phyloP scores from a whole-genome alignment of 2,113 vertebrate genomes.

The Calyptomena viridis region DNA sequence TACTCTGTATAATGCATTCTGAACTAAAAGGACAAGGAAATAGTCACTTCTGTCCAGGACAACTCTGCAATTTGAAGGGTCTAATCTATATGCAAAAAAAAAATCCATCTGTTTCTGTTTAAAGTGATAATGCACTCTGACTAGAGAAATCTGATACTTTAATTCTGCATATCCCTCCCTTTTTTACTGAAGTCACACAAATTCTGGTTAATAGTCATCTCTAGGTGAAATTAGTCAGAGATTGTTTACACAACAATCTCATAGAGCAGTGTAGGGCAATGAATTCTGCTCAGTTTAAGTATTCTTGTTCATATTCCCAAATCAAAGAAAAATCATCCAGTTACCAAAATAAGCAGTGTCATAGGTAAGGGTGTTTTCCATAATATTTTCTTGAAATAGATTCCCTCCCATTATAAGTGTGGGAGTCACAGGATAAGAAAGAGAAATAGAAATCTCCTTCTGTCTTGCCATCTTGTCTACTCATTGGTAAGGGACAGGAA shows the following conservation, averaged over 20 bases:
- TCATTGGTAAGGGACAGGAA: background rate
- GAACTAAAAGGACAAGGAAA: background rate
- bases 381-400: background rate
- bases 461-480: background rate
- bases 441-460: background rate
- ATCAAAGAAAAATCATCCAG: background rate
- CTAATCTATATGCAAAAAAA: background rate
- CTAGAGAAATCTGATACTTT: background rate
- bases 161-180: background rate
- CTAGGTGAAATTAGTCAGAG: background rate
- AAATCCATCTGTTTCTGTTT: background rate
- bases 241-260: background rate
- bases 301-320: background rate
- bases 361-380: background rate
- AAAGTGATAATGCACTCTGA: background rate
- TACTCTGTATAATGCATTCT: background rate
- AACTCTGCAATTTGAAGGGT: background rate
- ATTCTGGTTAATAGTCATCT: background rate
- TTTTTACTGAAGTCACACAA: background rate
- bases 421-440: rapidly evolving
- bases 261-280: background rate
- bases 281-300: background rate
- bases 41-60: background rate
- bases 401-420: background rate
- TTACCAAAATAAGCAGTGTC: background rate